Percentiles rank a stretch among this genome's conserved stretches.
Evolutionary conservation across 92 coral and sea anemone genomes (phyloP).

Genomic region (Palythoa heliodiscus): DNA sequence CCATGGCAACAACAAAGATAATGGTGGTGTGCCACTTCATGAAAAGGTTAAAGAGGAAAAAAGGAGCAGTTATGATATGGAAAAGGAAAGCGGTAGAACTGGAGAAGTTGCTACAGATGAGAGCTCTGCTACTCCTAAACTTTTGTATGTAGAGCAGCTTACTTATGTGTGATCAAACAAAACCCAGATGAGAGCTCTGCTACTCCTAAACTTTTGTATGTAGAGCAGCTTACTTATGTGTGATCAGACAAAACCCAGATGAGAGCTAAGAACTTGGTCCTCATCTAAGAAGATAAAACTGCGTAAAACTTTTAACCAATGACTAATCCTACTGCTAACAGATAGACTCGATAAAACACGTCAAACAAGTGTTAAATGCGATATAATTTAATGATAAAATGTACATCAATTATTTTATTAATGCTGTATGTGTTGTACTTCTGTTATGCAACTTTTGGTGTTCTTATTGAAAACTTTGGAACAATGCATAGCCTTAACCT

Average conservation of each 20-base stretch:
- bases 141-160: slow-evolving; percentile 19
- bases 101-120: slow-evolving; percentile 32
- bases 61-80: not conserved
- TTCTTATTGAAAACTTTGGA: too few relatives aligned
- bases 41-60: not conserved
- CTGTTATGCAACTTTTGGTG: too few relatives aligned
- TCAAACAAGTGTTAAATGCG: too few relatives aligned
- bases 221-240: not conserved
- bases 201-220: slow-evolving; percentile 29
- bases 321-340: slow-evolving; percentile 7
- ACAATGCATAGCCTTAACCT: too few relatives aligned
- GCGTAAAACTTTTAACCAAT: not conserved
- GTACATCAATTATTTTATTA: too few relatives aligned
- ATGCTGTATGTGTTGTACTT: too few relatives aligned
- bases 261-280: not conserved
- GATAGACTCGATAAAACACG: too few relatives aligned
- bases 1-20: slow-evolving; percentile 12
- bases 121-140: slow-evolving; percentile 4
- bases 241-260: not conserved
- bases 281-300: not conserved
- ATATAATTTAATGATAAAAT: too few relatives aligned
- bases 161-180: not conserved
- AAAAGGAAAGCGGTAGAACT: not conserved
- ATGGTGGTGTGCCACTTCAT: not conserved
- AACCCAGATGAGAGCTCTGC: not conserved